Evolutionary conservation across 2,888 invertebrate species (phyloP).

Genomic region (Troilus luridus): DNA sequence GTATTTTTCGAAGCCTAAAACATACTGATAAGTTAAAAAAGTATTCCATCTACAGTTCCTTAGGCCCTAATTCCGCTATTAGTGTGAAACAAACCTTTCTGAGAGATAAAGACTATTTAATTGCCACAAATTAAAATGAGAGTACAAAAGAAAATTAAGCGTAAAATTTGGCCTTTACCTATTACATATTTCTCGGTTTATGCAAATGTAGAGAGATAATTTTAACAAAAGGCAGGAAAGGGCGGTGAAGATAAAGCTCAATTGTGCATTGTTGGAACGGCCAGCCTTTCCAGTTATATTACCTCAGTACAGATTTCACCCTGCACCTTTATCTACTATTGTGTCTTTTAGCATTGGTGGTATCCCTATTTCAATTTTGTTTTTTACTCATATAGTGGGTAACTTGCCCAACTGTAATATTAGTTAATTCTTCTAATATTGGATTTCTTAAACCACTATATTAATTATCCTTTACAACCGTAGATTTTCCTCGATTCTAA

Average conservation of each 20-base stretch:
- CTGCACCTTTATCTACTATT: neutral
- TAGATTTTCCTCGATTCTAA: too few relatives aligned
- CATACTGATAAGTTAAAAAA: too few relatives aligned
- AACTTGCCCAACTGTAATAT: too few relatives aligned
- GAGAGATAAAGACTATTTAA: neutral
- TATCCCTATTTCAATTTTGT: neutral
- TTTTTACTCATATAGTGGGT: too few relatives aligned
- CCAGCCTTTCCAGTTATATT: neutral
- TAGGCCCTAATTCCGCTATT: too few relatives aligned
- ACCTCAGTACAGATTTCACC: neutral
- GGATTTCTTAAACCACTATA: too few relatives aligned
- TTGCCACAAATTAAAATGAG: neutral
- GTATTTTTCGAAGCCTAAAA: too few relatives aligned
- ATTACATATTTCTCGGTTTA: conserved; percentile 20
- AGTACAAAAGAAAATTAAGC: neutral
- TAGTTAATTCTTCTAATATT: too few relatives aligned
- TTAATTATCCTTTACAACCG: too few relatives aligned
- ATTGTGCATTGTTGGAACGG: neutral
- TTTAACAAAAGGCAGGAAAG: conserved; percentile 29
- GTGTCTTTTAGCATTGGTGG: neutral
- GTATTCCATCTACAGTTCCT: too few relatives aligned
- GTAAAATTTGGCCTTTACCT: conserved; percentile 11
- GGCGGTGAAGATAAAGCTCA: neutral
- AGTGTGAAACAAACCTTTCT: neutral
- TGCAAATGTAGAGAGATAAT: conserved; percentile 31